phyloP scores from a whole-genome alignment of 1,140 invertebrate species.

The Muscidifurax raptorellus region DNA sequence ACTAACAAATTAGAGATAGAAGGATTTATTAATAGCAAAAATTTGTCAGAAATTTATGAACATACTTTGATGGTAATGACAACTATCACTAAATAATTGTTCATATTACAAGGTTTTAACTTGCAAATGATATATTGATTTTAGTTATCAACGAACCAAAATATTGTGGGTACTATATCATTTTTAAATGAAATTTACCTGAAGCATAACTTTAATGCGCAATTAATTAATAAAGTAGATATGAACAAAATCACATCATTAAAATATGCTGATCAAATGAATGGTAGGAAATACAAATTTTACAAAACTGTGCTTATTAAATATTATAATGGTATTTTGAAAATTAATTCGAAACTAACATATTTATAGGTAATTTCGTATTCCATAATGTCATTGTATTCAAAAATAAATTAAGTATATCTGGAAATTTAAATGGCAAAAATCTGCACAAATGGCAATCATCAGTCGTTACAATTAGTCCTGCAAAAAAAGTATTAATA shows the following conservation, averaged over 20 bases:
- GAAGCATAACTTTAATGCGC: conserved; percentile 56
- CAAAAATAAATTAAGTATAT: conserved; percentile 57
- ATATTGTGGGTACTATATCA: conserved; percentile 59
- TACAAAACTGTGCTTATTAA: not conserved
- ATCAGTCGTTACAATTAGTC: conserved; percentile 56
- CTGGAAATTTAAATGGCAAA: conserved; percentile 62
- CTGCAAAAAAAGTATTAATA: conserved; percentile 59
- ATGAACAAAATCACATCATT: conserved; percentile 55
- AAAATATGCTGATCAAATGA: conserved; percentile 43
- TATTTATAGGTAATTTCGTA: conserved; percentile 60
- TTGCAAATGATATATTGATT: conserved; percentile 35
- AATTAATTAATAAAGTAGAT: conserved; percentile 60
- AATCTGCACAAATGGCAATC: conserved; percentile 64
- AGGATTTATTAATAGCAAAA: conserved; percentile 56
- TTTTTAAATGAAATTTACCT: conserved; percentile 58
- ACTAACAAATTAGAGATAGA: conserved; percentile 54
- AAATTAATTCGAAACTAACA: not conserved
- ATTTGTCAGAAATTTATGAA: conserved; percentile 57
- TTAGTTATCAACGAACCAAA: conserved; percentile 60
- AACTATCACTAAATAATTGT: not conserved
- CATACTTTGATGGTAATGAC: conserved; percentile 65
- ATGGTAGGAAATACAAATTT: conserved; percentile 52
- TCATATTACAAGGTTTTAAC: not conserved
- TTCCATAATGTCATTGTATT: conserved; percentile 66
- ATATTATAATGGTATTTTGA: not conserved